A percentile compares a stretch with the other conserved stretches of the same genome.
These are phyloP conservation scores for Scaeva pyrastri DNA, from an alignment of 2,888 invertebrate species.

Conservation along the genomic window DNA sequence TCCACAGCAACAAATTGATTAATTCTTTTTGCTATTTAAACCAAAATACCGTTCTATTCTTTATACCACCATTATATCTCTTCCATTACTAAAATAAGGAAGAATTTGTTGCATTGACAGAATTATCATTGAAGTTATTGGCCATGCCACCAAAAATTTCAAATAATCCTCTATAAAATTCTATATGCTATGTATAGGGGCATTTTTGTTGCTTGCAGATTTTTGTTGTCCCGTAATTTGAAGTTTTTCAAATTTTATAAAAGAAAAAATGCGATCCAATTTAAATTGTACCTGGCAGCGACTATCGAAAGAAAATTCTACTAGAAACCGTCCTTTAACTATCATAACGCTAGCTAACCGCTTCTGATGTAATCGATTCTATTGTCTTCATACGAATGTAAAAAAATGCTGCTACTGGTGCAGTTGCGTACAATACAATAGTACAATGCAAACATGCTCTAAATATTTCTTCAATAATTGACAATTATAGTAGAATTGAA, in stretches of 20 bases:
- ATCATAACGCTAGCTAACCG: slow-evolving; percentile 5
- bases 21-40: too few relatives aligned
- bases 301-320: neutral
- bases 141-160: neutral
- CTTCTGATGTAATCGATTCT: slow-evolving; percentile 48
- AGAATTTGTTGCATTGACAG: neutral
- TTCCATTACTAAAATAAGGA: too few relatives aligned
- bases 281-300: slow-evolving; percentile 6
- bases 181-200: neutral
- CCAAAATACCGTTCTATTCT: too few relatives aligned
- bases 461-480: slow-evolving; percentile 62
- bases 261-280: slow-evolving; percentile 42
- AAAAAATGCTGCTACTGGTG: slow-evolving; percentile 6
- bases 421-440: slow-evolving; percentile 27
- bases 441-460: slow-evolving; percentile 14
- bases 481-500: slow-evolving; percentile 52
- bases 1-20: too few relatives aligned
- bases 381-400: slow-evolving; percentile 59
- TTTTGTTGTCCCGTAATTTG: neutral
- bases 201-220: neutral
- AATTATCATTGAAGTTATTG: neutral
- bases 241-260: neutral
- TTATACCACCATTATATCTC: too few relatives aligned
- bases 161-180: neutral
- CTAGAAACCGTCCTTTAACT: neutral